Conservation (phyloP, 2,113 vertebrate species). For the Rhinichthys klamathensis region DNA sequence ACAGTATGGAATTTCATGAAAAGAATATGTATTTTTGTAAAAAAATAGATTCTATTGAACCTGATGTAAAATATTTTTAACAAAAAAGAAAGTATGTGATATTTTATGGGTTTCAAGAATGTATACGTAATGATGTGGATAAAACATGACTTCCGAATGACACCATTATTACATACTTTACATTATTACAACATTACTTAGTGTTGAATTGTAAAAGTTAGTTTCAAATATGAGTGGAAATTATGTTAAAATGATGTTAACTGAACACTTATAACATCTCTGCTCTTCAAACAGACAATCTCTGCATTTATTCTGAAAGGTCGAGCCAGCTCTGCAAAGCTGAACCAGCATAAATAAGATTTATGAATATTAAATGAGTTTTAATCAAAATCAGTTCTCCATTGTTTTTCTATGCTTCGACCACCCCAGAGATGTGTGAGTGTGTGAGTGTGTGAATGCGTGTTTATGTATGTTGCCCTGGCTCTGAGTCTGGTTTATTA, state of each 20-base stretch:
- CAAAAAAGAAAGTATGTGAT: not conserved
- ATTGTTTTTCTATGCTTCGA: not conserved
- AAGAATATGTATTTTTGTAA: constrained; percentile 4
- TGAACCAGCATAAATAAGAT: not conserved
- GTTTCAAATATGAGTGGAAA: not conserved
- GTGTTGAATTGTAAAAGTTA: not conserved
- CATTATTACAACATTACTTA: too few species aligned
- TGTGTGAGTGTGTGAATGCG: constrained; percentile 1
- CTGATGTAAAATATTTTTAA: not conserved
- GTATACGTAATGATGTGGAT: not conserved
- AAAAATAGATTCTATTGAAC: not conserved
- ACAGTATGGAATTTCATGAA: not conserved
- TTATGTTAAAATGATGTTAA: not conserved
- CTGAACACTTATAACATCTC: not conserved
- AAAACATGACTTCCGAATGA: not conserved
- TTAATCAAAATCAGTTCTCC: constrained; percentile 6
- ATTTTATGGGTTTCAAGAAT: not conserved
- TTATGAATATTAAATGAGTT: not conserved
- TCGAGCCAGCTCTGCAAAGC: not conserved
- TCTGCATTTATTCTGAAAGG: not conserved
- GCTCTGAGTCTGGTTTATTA: constrained; percentile 29
- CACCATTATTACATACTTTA: not conserved
- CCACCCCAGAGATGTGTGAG: constrained; percentile 2
- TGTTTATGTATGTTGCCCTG: constrained; percentile 7
- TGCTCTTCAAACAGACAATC: not conserved